Evolutionary conservation across 2,888 invertebrate species (phyloP).

Genomic region (Macrophya alboannulata): DNA sequence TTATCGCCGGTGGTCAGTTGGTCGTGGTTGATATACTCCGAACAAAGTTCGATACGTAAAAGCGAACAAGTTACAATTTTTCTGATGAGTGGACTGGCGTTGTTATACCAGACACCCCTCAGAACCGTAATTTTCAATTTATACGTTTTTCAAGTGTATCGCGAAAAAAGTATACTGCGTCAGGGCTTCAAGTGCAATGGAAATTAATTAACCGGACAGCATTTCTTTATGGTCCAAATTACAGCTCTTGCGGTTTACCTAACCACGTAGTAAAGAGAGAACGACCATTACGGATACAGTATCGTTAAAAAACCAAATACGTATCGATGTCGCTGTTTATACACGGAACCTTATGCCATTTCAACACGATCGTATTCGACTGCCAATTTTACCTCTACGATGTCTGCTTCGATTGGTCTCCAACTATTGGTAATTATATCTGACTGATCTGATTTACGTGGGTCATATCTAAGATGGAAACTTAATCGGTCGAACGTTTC

Average conservation of each 20-base stretch:
- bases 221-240: neutral
- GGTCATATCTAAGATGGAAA: neutral
- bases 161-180: neutral
- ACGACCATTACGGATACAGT: neutral
- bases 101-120: neutral
- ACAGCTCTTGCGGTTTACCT: neutral
- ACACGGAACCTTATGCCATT: neutral
- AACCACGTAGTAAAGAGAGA: neutral
- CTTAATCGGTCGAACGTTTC: neutral
- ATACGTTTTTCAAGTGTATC: neutral
- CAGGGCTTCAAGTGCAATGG: neutral
- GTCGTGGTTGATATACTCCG: neutral
- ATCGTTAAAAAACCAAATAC: neutral
- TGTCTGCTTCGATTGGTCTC: neutral
- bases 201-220: neutral
- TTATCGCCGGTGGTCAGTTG: neutral
- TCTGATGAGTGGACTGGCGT: neutral
- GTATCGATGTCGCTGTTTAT: neutral
- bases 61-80: neutral
- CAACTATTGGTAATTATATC: neutral
- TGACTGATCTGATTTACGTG: neutral
- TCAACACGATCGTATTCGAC: neutral
- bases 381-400: neutral
- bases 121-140: neutral
- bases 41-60: neutral